Evolutionary conservation across 2,888 invertebrate species (phyloP).

Genomic region (Metacarcinus magister): DNA sequence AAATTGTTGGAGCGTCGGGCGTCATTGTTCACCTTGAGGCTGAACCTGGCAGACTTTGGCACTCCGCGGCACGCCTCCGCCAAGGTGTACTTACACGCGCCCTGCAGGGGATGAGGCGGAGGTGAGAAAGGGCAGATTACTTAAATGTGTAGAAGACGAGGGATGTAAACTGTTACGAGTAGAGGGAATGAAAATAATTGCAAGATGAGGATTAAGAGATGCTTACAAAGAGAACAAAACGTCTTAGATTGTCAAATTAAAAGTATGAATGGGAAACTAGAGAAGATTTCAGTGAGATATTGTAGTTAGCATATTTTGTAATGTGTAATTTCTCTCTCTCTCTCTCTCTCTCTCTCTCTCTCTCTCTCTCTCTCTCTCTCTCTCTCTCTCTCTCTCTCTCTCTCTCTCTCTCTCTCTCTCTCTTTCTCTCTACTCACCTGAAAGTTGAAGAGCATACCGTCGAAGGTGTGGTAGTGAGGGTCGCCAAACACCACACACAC

Average conservation of each 20-base stretch:
- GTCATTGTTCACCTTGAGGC: conserved; percentile 74
- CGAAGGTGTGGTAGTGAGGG: conserved; percentile 97
- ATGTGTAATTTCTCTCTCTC: background rate
- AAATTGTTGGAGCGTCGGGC: conserved; percentile 91
- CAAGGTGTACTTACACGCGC: conserved; percentile 95
- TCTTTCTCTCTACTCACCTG: conserved; percentile 85
- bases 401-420: background rate
- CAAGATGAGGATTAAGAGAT: too few relatives aligned
- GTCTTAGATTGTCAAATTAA: too few relatives aligned
- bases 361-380: conserved; percentile 47
- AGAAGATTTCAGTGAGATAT: too few relatives aligned
- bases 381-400: background rate
- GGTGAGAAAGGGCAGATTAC: too few relatives aligned
- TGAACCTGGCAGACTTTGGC: conserved; percentile 57
- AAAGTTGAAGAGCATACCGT: conserved; percentile 96
- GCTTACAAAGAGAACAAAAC: too few relatives aligned
- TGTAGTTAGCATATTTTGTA: background rate
- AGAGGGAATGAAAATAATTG: too few relatives aligned
- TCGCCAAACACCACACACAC: conserved; percentile 91
- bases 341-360: conserved; percentile 19
- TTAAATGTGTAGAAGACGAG: background rate
- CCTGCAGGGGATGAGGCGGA: conserved; percentile 85
- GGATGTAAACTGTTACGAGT: too few relatives aligned
- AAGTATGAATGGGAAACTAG: too few relatives aligned
- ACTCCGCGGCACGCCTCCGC: conserved; percentile 90